These are phyloP conservation scores for Stegastes partitus DNA, from an alignment of 2,113 vertebrate species.

Conservation along the genomic window DNA sequence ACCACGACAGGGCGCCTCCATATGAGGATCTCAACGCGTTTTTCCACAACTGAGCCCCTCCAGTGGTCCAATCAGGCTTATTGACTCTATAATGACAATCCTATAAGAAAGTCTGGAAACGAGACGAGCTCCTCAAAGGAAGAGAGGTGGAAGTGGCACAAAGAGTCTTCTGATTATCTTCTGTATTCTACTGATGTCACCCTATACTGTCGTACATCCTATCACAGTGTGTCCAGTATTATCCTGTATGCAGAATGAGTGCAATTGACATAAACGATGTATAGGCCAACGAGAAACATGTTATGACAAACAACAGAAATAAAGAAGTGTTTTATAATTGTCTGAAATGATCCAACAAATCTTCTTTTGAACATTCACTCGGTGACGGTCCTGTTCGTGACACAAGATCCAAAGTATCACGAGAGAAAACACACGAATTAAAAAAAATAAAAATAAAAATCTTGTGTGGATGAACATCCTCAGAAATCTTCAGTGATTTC, in stretches of 20 bases:
- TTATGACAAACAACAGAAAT: slow-evolving; percentile 73
- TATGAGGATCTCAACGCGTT: slow-evolving; percentile 98
- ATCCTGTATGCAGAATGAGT: slow-evolving; percentile 78
- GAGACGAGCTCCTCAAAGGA: slow-evolving; percentile 33
- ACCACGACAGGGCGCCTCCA: slow-evolving; percentile 92
- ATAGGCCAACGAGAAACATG: slow-evolving; percentile 71
- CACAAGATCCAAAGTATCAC: not conserved
- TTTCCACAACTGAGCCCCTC: slow-evolving; percentile 91
- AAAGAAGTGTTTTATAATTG: slow-evolving; percentile 79
- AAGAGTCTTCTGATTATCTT: slow-evolving; percentile 56
- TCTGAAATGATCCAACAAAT: slow-evolving; percentile 68
- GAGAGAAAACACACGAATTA: not conserved
- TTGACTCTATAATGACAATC: slow-evolving; percentile 58
- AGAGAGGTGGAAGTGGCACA: slow-evolving; percentile 20
- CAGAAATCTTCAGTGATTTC: not conserved
- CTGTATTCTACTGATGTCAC: slow-evolving; percentile 77
- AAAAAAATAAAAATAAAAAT: not conserved
- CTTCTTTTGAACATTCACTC: slow-evolving; percentile 14
- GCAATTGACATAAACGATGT: slow-evolving; percentile 73
- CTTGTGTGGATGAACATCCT: not conserved
- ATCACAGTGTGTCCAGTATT: slow-evolving; percentile 73
- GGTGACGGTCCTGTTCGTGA: not conserved
- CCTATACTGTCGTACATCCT: slow-evolving; percentile 77
- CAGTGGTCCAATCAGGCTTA: slow-evolving; percentile 27
- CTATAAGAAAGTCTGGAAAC: slow-evolving; percentile 56